A percentile compares a stretch with the other conserved stretches of the same genome.
These are phyloP conservation scores for Monochamus alternatus DNA, from an alignment of 2,888 invertebrate species.

Conservation along the genomic window DNA sequence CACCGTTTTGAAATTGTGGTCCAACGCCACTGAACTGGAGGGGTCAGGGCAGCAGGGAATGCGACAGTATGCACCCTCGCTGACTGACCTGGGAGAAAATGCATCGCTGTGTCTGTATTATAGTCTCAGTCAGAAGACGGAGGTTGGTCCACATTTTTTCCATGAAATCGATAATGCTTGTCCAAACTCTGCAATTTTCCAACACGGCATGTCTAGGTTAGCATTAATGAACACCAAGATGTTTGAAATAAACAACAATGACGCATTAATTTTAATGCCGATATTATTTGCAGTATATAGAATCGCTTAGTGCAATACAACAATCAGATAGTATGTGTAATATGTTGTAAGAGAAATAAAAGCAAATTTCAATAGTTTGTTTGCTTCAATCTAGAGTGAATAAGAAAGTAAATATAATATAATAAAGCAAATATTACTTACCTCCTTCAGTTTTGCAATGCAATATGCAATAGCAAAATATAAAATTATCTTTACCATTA, in stretches of 20 bases:
- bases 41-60: slow-evolving; percentile 38
- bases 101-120: slow-evolving; percentile 51
- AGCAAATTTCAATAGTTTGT: too few relatives aligned
- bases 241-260: not conserved
- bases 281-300: too few relatives aligned
- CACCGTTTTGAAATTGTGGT: not conserved
- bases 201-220: not conserved
- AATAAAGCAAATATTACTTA: too few relatives aligned
- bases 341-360: too few relatives aligned
- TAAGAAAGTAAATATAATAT: too few relatives aligned
- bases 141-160: slow-evolving; percentile 6
- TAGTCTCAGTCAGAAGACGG: slow-evolving; percentile 21
- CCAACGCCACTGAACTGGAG: slow-evolving; percentile 22
- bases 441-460: too few relatives aligned
- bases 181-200: not conserved
- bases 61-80: slow-evolving; percentile 44
- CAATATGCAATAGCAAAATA: too few relatives aligned
- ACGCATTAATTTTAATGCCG: too few relatives aligned
- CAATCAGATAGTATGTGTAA: too few relatives aligned
- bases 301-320: too few relatives aligned
- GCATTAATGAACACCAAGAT: not conserved
- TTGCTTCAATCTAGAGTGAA: too few relatives aligned
- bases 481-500: too few relatives aligned
- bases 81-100: slow-evolving; percentile 62
- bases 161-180: slow-evolving; percentile 17